A percentile compares a stretch with the other conserved stretches of the same genome.
phyloP scores from a whole-genome alignment of 1,140 invertebrate species.

The Pachypsylla venusta region DNA sequence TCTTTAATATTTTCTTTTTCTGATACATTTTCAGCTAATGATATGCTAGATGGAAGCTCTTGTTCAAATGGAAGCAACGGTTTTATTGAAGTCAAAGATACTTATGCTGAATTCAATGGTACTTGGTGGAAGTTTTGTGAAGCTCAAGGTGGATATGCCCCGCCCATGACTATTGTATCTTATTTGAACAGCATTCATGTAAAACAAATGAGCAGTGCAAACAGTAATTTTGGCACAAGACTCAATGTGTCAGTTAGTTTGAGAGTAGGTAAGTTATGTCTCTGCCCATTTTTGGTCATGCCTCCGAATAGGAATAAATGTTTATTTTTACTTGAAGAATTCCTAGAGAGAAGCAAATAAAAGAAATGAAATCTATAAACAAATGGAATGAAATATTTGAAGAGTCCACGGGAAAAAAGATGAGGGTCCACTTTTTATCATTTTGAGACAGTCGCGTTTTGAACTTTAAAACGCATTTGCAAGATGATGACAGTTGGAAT shows the following conservation, averaged over 20 bases:
- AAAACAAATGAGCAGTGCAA: slow-evolving; percentile 28
- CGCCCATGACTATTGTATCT: slow-evolving; percentile 41
- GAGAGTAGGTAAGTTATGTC: slow-evolving; percentile 21
- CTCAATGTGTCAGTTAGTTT: slow-evolving; percentile 37
- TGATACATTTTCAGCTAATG: too few species aligned
- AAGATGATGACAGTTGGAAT: too few species aligned
- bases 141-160: slow-evolving; percentile 26
- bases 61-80: slow-evolving; percentile 29
- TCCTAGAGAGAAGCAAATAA: too few species aligned
- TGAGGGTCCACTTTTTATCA: too few species aligned
- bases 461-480: too few species aligned
- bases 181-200: slow-evolving; percentile 43
- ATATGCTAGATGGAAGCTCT: neutral
- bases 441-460: too few species aligned
- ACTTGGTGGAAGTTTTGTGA: slow-evolving; percentile 46
- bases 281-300: neutral
- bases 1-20: too few species aligned
- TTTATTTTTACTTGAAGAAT: too few species aligned
- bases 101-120: slow-evolving; percentile 47
- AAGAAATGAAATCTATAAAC: too few species aligned
- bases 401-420: too few species aligned
- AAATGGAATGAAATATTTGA: too few species aligned
- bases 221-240: slow-evolving; percentile 15
- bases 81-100: slow-evolving; percentile 43
- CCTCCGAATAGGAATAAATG: neutral